These are phyloP conservation scores for Nezara viridula DNA, from an alignment of 2,888 invertebrate species.

Conservation along the genomic window DNA sequence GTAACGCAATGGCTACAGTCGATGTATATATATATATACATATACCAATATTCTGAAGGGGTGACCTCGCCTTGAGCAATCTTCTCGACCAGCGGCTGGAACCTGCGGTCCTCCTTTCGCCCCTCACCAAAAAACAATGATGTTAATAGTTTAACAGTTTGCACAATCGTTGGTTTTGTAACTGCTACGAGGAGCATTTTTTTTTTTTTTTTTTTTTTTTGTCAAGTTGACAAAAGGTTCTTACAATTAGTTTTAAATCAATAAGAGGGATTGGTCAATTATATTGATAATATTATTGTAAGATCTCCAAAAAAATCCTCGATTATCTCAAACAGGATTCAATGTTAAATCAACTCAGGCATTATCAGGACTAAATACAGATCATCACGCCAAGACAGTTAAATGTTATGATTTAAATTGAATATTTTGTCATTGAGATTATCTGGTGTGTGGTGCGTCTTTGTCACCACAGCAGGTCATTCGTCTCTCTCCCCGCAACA, in stretches of 20 bases:
- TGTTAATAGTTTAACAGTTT: neutral
- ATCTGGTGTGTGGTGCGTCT: too few species aligned
- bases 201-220: neutral
- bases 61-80: neutral
- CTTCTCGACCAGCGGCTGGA: constrained; percentile 28
- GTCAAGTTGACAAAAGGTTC: neutral
- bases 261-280: neutral
- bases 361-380: too few species aligned
- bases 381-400: too few species aligned
- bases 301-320: too few species aligned
- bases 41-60: neutral
- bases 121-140: neutral
- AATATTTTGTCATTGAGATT: too few species aligned
- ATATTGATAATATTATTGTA: too few species aligned
- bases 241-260: neutral
- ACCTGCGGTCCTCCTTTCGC: neutral
- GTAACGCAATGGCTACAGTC: neutral
- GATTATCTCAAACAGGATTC: too few species aligned
- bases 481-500: too few species aligned
- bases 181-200: neutral
- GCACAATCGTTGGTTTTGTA: neutral
- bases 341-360: too few species aligned
- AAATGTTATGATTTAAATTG: too few species aligned
- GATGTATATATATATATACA: constrained; percentile 20
- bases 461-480: too few species aligned